These are phyloP conservation scores for Podarcis raffonei DNA, from an alignment of 2,113 vertebrate species.

Conservation along the genomic window DNA sequence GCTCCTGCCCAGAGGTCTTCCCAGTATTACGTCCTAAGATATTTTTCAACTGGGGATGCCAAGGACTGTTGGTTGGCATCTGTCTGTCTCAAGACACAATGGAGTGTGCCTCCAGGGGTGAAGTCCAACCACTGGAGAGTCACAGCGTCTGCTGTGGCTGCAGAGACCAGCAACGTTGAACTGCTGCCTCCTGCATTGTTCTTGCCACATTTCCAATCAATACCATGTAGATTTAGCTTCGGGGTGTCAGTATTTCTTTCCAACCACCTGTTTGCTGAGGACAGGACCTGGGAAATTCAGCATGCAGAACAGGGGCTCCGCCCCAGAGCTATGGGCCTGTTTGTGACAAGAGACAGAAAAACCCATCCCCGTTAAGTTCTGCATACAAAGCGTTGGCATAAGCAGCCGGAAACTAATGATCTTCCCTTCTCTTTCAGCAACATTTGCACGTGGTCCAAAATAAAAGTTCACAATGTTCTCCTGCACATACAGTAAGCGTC, in stretches of 20 bases:
- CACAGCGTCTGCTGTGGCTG: too few species aligned
- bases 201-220: too few species aligned
- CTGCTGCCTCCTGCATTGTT: too few species aligned
- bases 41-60: neutral
- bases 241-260: too few species aligned
- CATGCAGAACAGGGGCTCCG: neutral
- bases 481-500: conserved; percentile 88
- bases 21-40: neutral
- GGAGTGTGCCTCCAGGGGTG: too few species aligned
- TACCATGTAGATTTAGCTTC: too few species aligned
- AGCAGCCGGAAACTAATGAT: neutral
- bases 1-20: neutral
- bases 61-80: too few species aligned
- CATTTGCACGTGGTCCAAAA: conserved; percentile 79
- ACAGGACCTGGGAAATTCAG: neutral
- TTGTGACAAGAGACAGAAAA: neutral
- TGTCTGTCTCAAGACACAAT: too few species aligned
- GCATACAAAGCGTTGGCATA: neutral
- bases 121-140: too few species aligned
- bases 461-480: conserved; percentile 86
- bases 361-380: neutral
- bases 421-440: conserved; percentile 63
- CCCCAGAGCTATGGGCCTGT: neutral
- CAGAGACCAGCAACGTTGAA: too few species aligned
- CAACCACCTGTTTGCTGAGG: neutral